Base-by-base conservation (phyloP, 1,140 invertebrate species). In the Achroia grisella region DNA sequence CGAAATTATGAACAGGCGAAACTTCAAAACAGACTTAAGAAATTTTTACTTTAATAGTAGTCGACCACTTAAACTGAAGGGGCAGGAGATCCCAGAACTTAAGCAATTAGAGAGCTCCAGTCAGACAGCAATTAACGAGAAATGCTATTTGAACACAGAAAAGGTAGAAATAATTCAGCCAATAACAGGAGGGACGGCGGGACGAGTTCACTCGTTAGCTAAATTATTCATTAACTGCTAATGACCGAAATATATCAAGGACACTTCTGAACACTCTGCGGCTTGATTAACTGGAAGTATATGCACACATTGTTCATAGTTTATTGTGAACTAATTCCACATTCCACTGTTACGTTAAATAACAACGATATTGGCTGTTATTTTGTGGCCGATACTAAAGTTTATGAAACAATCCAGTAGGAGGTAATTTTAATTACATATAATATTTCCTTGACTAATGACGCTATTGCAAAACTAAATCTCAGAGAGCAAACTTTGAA, bases 101-200 rank as follows among this genome's bases (percentile, higher is more conserved):
- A 80, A 82, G 78, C 78, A 82, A 82, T 82, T 82, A 82, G 78
- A 70, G 71, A 74, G 67, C 59, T 71, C 70, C 56, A 79, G 71
- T 70, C 73, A 73, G 76, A 82, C 78, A 78, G 78, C 75, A 82
- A 82, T 82, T 82, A 82, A 78, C 56, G 72, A 60, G 68, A 73
- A 73, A 77, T 76, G 71, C 71, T 75, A 80, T 80, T 79, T 76
- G 72, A 75, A 73, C 62, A 62, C 56, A 69, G 68, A 71, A 80
- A 77, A 75, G 70, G 68, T 76, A 71, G 72, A 76, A 74, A 75
- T 78, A 73, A 76, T 80, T 78, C 71, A 69, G 65, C 63, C 64
- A 75, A 83, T 80, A 83, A 72, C 63, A 52, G 56, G 35, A 37
- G 41, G 44, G 45, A 23, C 36, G 37, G 17, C 17, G 53, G 45